Conservation (phyloP, 2,888 invertebrate genomes). For the Drosophila nigricruria region DNA sequence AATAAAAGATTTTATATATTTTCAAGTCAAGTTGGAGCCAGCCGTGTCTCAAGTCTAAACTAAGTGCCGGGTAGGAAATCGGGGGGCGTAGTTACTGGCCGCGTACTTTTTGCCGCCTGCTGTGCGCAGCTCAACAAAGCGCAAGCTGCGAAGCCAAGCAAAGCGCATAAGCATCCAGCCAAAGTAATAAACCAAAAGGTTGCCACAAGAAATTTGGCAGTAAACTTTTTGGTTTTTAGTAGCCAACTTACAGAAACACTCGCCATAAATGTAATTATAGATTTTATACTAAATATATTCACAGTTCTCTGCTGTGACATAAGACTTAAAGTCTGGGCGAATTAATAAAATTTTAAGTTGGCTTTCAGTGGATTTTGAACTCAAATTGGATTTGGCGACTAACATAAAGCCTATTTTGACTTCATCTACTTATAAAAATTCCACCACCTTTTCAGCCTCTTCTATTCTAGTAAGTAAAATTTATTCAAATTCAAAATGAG, state of each 20-base stretch:
- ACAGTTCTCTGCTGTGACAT: neutral
- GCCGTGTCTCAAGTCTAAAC: constrained; percentile 52
- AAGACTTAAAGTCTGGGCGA: neutral
- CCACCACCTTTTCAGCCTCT: neutral
- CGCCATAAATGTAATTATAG: constrained; percentile 30
- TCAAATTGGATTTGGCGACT: neutral
- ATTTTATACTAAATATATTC: neutral
- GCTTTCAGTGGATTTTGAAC: neutral
- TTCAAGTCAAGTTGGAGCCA: constrained; percentile 60
- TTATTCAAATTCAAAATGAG: neutral
- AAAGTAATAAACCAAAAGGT: constrained; percentile 72
- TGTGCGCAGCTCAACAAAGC: constrained; percentile 25
- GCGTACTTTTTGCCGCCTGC: constrained; percentile 56
- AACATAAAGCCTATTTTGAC: neutral
- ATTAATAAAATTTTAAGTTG: neutral
- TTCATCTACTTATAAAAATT: neutral
- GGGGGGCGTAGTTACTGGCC: constrained; percentile 17
- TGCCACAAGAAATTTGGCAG: constrained; percentile 59
- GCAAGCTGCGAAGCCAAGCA: neutral
- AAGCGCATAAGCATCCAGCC: constrained; percentile 58
- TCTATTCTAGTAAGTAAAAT: neutral
- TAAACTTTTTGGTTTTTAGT: constrained; percentile 33
- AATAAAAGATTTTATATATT: constrained; percentile 15
- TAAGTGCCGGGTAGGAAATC: constrained; percentile 24
- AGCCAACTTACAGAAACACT: constrained; percentile 10